Evolutionary conservation across 2,113 vertebrate genomes (phyloP), one percentile per base, ranked within the genome.

Genomic region (Hystrix cristata): DNA sequence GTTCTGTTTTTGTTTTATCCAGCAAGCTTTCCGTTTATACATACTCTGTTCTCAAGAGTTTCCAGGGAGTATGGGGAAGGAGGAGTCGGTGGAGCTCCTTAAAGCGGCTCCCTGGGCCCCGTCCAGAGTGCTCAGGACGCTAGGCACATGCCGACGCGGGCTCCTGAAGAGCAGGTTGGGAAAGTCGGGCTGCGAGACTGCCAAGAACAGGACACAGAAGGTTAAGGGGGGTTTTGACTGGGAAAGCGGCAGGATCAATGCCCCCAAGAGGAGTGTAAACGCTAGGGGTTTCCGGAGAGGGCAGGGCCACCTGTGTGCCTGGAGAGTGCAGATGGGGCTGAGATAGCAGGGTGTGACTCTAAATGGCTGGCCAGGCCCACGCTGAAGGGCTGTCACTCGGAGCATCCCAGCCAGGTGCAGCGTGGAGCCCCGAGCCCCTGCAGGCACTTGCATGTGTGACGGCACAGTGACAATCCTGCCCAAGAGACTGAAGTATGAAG

Each of bases 1-100:
- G 25, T 46, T 71, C 69, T 80, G 16, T 4, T n/a, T 90, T 81
- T 60, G 62, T 72, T 91, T 93, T 43, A 38, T 76, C 84, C 31
- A 57, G 27, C 3, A 80, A n/a, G 62, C 11, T 74, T 80, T 60
- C 25, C 3, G 21, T 34, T 46, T 67, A 90, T 62, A 87, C 91
- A 84, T 16, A 55, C 8, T 43, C 14, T 23, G 1, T 76, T 71
- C 46, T 67, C 64, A 59, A 46, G 14, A 16, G 2, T 19, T 67
- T 46, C 34, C 51, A 13, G 25, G 31, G 43, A 83, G 7, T 10
- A 7, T 16, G 7, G 6, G 31, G 55, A 31, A 38, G 43, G 64
- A n/a, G 27, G 10, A 59, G 43, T 8, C 10, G 21, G n/a, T 43
- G 1, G n/a, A 72, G 38, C 27, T 69, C 15, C 62, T 27, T 29